These are phyloP conservation scores for Mellilla xanthometata DNA, from an alignment of 2,888 invertebrate genomes.

Conservation along the genomic window DNA sequence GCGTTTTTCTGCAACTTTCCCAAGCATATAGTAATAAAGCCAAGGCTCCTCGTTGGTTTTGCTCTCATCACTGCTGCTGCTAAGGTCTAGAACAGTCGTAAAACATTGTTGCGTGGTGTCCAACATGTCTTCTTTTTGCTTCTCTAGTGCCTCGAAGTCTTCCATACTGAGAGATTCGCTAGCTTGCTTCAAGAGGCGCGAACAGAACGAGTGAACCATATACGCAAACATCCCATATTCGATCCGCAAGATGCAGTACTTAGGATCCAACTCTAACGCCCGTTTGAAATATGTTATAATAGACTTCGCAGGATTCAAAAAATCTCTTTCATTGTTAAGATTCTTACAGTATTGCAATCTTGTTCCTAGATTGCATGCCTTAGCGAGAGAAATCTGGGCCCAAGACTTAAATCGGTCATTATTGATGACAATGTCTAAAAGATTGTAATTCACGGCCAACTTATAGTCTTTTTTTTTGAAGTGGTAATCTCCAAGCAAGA, in stretches of 20 bases:
- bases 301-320: conserved; percentile 86
- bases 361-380: conserved; percentile 89
- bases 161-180: conserved; percentile 89
- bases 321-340: conserved; percentile 83
- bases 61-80: conserved; percentile 75
- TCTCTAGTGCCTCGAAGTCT: conserved; percentile 88
- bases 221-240: conserved; percentile 96
- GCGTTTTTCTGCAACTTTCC: conserved; percentile 95
- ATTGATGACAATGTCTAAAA: conserved; percentile 91
- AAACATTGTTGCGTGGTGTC: conserved; percentile 91
- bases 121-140: conserved; percentile 90
- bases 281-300: conserved; percentile 91
- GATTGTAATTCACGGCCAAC: conserved; percentile 91
- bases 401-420: conserved; percentile 93
- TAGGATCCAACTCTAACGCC: conserved; percentile 89
- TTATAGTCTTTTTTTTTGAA: conserved; percentile 92
- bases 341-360: conserved; percentile 89
- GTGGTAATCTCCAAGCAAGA: conserved; percentile 95
- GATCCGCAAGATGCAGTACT: conserved; percentile 91
- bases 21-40: conserved; percentile 97
- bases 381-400: conserved; percentile 94
- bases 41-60: conserved; percentile 92
- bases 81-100: conserved; percentile 85
- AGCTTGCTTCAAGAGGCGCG: conserved; percentile 91
- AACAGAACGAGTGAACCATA: conserved; percentile 94